Evolutionary conservation across 2,113 vertebrate genomes (phyloP).

Genomic region (Phainopepla nitens): DNA sequence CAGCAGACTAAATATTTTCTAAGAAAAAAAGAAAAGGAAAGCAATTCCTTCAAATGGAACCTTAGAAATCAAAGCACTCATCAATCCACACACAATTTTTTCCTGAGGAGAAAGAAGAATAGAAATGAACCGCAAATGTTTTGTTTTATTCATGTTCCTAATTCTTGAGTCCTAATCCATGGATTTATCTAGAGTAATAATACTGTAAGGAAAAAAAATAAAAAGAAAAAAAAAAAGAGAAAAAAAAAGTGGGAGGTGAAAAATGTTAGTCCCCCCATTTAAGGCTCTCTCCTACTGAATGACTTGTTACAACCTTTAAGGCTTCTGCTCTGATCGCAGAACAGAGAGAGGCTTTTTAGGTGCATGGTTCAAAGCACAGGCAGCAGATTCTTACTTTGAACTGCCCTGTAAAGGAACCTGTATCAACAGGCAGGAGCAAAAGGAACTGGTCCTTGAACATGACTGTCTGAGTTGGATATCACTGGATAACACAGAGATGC

Average conservation of each 20-base stretch:
- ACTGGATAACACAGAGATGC: not conserved
- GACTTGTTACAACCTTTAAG: not conserved
- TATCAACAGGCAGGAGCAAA: not conserved
- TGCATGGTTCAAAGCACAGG: not conserved
- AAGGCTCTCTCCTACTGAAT: not conserved
- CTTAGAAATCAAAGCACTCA: not conserved
- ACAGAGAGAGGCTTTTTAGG: not conserved
- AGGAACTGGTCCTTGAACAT: not conserved
- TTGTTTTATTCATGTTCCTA: not conserved
- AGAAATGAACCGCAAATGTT: not conserved
- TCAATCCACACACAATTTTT: not conserved
- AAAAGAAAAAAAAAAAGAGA: no score
- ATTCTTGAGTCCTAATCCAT: not conserved
- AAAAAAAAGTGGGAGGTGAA: not conserved
- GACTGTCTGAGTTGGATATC: not conserved
- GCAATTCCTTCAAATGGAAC: not conserved
- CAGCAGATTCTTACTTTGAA: not conserved
- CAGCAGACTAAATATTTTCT: not conserved
- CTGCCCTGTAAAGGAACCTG: not conserved
- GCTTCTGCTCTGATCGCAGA: not conserved
- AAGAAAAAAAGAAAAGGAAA: not conserved
- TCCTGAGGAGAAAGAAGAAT: not conserved
- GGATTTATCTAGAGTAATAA: not conserved
- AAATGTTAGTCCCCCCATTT: not conserved
- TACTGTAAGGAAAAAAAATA: not conserved